These are phyloP conservation scores for Ormyrus thymus DNA, from an alignment of 2,888 invertebrate genomes.

Conservation along the genomic window DNA sequence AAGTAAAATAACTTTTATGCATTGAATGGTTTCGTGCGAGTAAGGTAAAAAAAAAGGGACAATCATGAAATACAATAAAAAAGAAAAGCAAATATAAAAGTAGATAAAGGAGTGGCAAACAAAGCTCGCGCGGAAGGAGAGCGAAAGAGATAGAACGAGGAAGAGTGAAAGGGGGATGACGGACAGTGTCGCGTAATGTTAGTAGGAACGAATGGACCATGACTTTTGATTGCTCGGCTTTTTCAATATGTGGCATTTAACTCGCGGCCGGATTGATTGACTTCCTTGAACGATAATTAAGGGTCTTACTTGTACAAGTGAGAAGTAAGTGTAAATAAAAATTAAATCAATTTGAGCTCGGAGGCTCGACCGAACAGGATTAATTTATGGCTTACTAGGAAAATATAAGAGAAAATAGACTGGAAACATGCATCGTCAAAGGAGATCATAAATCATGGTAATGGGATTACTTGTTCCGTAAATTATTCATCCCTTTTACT, in stretches of 20 bases:
- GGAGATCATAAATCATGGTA: background rate
- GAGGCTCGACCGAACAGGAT: too few relatives aligned
- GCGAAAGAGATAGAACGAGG: background rate
- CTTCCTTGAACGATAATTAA: slow-evolving; percentile 25
- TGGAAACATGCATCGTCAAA: background rate
- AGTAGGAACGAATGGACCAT: slow-evolving; percentile 21
- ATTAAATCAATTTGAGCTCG: too few relatives aligned
- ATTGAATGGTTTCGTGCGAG: background rate
- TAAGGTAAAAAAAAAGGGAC: slow-evolving; percentile 4
- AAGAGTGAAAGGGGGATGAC: background rate
- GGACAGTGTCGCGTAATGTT: background rate
- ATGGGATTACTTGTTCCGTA: background rate
- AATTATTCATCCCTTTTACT: background rate
- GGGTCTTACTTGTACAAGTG: background rate
- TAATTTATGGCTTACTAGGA: too few relatives aligned
- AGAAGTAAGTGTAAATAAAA: too few relatives aligned
- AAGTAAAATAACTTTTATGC: slow-evolving; percentile 11
- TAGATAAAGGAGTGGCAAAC: slow-evolving; percentile 23
- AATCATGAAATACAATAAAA: slow-evolving; percentile 13
- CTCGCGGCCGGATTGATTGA: background rate
- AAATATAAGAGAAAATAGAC: background rate
- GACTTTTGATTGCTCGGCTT: slow-evolving; percentile 21
- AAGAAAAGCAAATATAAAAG: slow-evolving; percentile 1
- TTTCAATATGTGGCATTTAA: slow-evolving; percentile 25
- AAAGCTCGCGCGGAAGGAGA: slow-evolving; percentile 1